Conservation (phyloP, 2,888 invertebrate genomes). For the Monoplex corrugatus region DNA sequence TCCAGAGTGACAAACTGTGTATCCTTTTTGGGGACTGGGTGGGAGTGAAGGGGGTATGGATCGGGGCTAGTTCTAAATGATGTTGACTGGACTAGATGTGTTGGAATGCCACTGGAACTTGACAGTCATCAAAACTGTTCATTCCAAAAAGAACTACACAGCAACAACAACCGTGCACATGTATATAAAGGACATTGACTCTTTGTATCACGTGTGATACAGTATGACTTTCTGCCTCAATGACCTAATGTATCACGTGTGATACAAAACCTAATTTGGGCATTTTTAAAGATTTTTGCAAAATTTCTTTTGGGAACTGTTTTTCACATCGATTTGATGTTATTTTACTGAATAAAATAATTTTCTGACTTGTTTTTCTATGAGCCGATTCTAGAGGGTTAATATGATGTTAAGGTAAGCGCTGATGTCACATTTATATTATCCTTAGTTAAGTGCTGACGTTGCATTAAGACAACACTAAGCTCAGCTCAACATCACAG, state of each 20-base stretch:
- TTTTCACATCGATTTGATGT: not conserved
- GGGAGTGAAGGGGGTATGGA: too few species aligned
- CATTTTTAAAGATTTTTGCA: not conserved
- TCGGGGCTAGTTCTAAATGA: too few species aligned
- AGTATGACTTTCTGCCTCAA: not conserved
- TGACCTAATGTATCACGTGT: not conserved
- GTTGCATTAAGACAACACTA: too few species aligned
- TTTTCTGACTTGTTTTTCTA: not conserved
- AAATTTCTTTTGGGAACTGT: too few species aligned
- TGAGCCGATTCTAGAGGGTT: constrained; percentile 34
- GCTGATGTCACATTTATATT: too few species aligned
- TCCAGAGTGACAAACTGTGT: too few species aligned
- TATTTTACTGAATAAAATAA: not conserved
- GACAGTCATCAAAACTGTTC: constrained; percentile 4
- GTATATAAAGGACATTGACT: not conserved
- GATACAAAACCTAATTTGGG: not conserved
- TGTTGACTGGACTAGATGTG: too few species aligned
- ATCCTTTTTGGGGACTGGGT: too few species aligned
- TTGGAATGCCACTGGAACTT: not conserved
- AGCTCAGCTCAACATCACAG: too few species aligned
- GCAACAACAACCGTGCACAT: not conserved
- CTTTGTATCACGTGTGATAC: constrained; percentile 23
- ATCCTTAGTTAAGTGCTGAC: too few species aligned
- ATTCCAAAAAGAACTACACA: not conserved
- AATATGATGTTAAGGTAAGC: too few species aligned